Base-by-base conservation (phyloP, 2,113 vertebrate species). In the Amblyornis subalaris region DNA sequence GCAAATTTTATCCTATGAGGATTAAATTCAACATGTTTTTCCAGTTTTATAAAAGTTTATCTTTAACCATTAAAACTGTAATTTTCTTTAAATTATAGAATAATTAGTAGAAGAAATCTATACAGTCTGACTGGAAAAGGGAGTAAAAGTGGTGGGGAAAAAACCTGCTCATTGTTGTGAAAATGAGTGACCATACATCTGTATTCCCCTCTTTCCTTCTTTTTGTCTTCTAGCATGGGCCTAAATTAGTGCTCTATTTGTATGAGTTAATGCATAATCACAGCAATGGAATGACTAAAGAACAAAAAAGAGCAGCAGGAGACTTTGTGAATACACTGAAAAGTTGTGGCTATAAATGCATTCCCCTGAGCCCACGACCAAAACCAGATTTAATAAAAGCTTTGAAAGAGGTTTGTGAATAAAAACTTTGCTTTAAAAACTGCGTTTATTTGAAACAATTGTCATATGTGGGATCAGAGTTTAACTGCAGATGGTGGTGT, bases 251-350 rank as follows among this genome's bases (percentile, higher is more conserved):
- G 25, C 97, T 99, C 5, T 99, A 99, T 93, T 98, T 99, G 55
- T 98, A 98, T n/a, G 99, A 99, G 90, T 95, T 99, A 97, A 97
- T 99, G 74, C 98, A 98, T 44, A 98, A 98, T 93, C 99, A 99
- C 96, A 98, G 96, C 7, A 98, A 98, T 74, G 96, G 97, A 78
- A 96, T 99, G 94, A 98, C 97, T 76, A 98, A 97, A 94, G 98
- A 99, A 38, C 98, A 99, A n/a, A 98, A 98, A 90, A 94, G 40
- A 20, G 88, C 98, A 42, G 98, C 97, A 26, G 98, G 97, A 72
- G 91, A 97, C 33, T 98, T 99, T 69, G 97, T 99, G 98, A 99
- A 97, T 81, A 98, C 98, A 2, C 93, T 99, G 88, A 99, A 98
- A 94, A 95, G 97, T 22, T 99, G 98, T 85, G 99, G 99, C 38